Percentiles rank a stretch among this genome's conserved stretches.
These are phyloP conservation scores for Neosilurus mollespiculum DNA, from an alignment of 2,797 vertebrate genomes.

Conservation along the genomic window DNA sequence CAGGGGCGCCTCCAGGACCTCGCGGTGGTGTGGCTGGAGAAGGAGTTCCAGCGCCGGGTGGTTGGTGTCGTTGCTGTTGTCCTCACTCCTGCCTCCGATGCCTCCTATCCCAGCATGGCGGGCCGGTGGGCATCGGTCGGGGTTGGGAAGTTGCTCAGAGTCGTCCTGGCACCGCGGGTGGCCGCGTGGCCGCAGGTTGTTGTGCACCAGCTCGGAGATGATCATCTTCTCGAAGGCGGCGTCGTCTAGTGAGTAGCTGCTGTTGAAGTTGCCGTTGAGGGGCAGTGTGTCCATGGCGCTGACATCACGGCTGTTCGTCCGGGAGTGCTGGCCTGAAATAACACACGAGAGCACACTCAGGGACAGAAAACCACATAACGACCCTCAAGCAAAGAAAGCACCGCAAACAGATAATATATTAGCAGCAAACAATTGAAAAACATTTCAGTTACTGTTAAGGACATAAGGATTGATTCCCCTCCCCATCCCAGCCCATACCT, in stretches of 20 bases:
- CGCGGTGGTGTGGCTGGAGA: slow-evolving; percentile 82
- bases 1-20: slow-evolving; percentile 88
- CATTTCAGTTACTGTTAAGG: slow-evolving; percentile 90
- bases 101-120: slow-evolving; percentile 58
- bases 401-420: slow-evolving; percentile 1
- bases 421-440: slow-evolving; percentile 35
- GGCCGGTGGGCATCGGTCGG: slow-evolving; percentile 42
- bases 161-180: slow-evolving; percentile 19
- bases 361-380: background rate
- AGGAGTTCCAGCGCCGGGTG: slow-evolving; percentile 90
- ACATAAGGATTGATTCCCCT: slow-evolving; percentile 70
- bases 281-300: slow-evolving; percentile 99
- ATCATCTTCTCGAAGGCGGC: slow-evolving; percentile 98
- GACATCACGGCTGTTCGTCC: slow-evolving; percentile 98
- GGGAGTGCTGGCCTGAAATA: slow-evolving; percentile 95
- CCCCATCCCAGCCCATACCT: background rate
- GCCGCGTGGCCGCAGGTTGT: slow-evolving; percentile 88
- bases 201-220: slow-evolving; percentile 98
- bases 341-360: slow-evolving; percentile 56
- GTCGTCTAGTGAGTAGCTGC: slow-evolving; percentile 98
- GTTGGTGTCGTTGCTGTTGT: slow-evolving; percentile 82
- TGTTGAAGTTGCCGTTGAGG: slow-evolving; percentile 99
- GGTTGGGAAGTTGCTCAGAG: slow-evolving; percentile 61
- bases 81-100: slow-evolving; percentile 86
- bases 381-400: slow-evolving; percentile 12